Conservation (phyloP, 2,888 invertebrate genomes). For the Luperina testacea region DNA sequence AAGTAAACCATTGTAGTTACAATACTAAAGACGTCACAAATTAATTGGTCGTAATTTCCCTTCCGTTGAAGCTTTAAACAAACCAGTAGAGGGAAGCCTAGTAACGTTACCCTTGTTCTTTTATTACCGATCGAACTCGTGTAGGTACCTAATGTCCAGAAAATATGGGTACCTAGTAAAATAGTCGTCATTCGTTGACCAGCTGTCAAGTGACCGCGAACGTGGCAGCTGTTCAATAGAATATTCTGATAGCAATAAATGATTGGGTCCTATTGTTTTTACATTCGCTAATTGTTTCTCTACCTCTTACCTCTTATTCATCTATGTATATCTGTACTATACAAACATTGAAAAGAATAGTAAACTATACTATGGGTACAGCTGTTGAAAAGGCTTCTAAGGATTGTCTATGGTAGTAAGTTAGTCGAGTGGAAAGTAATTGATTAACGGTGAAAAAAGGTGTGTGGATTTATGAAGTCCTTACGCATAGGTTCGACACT, state of each 20-base stretch:
- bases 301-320: not conserved
- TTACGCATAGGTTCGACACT: conserved; percentile 11
- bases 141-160: not conserved
- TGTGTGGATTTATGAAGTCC: not conserved
- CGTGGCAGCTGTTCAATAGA: not conserved
- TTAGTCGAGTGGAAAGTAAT: conserved; percentile 8
- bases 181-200: not conserved
- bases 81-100: not conserved
- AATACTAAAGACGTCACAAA: not conserved
- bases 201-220: conserved; percentile 4
- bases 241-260: conserved; percentile 12
- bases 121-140: not conserved
- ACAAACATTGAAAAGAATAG: not conserved
- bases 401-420: not conserved
- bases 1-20: not conserved
- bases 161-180: too few relatives aligned
- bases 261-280: not conserved
- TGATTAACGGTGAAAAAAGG: conserved; percentile 17
- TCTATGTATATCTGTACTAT: not conserved
- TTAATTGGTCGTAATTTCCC: not conserved
- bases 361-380: too few relatives aligned
- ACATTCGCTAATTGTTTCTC: not conserved
- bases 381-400: not conserved
- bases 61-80: not conserved
- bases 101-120: not conserved